Evolutionary conservation across 92 coral and sea anemone species (phyloP), one percentile per base, ranked within the genome.

Genomic region (Meandrina meandrites): DNA sequence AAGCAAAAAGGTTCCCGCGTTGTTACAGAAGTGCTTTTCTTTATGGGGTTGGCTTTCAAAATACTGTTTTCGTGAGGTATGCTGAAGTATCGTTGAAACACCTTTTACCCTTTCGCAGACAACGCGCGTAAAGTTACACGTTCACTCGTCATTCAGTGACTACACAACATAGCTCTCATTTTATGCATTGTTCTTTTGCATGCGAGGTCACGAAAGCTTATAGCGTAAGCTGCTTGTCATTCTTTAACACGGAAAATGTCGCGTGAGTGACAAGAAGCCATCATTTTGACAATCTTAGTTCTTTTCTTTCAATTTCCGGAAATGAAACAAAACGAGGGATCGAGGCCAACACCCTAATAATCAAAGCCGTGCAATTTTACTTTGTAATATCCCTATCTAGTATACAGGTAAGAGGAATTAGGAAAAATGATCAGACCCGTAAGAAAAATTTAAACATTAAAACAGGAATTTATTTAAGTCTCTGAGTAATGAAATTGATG

Each of bases 201-300:
- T 35, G 28, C 16, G 16, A 66, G 75, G 76, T 68, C 85, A 81
- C 77, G 66, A 82, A 66, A 68, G n/a, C 57, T 56, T 16, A 42
- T 67, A n/a, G n/a, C 78, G 18, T 6, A 18, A 68, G 51, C 17
- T 78, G 45, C 3, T 75, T 37, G 9, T 10, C 51, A n/a, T 24
- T 27, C 28, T 45, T n/a, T 32, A 19, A 57, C 28, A 42, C 31
- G 30, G 18, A 48, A 66, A 66, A 27, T 66, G 71, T 30, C 34
- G 0, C 71, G 71, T 13, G 71, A 66, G 71, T 28, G 32, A 66
- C 31, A 12, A 66, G 71, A 22, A 7, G 50, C 32, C 30, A 24
- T 74, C 31, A 21, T 18, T 13, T 0, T 1, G 40, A 22, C 12
- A 72, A 34, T 34, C n/a, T 22, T 72, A 21, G 67, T 58, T 22